These are phyloP conservation scores for Crocuta crocuta DNA, from an alignment of 2,113 vertebrate species.

Conservation along the genomic window DNA sequence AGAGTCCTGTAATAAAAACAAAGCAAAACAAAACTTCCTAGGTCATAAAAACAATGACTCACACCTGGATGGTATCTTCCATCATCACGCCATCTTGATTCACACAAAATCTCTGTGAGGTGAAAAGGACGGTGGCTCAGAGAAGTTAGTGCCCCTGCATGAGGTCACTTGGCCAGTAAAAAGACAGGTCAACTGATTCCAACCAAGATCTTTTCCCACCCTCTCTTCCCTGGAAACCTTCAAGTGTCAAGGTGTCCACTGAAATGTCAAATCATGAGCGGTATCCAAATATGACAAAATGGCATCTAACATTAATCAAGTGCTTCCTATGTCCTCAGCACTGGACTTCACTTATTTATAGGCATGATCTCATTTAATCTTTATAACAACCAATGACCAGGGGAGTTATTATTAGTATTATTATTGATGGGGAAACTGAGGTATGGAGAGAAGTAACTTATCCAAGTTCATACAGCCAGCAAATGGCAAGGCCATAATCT, in stretches of 20 bases:
- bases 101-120: constrained; percentile 48
- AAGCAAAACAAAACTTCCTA: neutral
- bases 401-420: neutral
- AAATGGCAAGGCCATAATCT: neutral
- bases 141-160: neutral
- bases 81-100: neutral
- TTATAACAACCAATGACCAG: neutral
- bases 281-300: neutral
- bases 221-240: neutral
- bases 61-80: constrained; percentile 53
- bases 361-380: neutral
- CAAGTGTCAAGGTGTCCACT: neutral
- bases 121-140: neutral
- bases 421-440: neutral
- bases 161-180: neutral
- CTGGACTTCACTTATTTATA: neutral
- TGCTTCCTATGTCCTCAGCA: neutral
- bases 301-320: neutral
- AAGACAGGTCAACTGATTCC: neutral
- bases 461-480: neutral
- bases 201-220: neutral
- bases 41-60: constrained; percentile 60
- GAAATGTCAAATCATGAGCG: neutral
- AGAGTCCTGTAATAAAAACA: neutral
- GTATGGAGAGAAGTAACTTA: neutral